Base-by-base conservation (phyloP, 30 jellyfish, hydroid and myxozoan genomes). In the Aurelia aurita region DNA sequence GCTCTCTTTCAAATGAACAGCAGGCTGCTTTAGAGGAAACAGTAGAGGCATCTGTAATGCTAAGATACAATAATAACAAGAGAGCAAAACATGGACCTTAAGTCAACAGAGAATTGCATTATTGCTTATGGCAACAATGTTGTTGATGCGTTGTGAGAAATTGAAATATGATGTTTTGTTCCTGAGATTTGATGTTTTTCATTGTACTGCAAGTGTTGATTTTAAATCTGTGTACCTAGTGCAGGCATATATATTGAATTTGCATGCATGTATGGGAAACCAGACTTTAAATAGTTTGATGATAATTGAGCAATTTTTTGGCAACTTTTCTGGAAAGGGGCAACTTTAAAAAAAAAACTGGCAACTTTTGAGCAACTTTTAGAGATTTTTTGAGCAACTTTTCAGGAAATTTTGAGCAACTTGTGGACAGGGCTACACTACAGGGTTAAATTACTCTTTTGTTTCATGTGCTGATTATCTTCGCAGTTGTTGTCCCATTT, bases 41-140 rank as follows among this genome's bases (percentile, higher is more conserved):
- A 55, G 27, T 55, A 18, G 66, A 55, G 66, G 66, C 66, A 55
- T 55, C 27, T 19, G 66, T 55, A 13, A 55, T 55, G 66, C 66
- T 55, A 13, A 55, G 66, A 3, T 55, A 55, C 66, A 55, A 55
- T 55, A 3, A 55, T 13, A 55, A 55, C 66, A 55, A 55, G 66
- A 55, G 66, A 55, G 66, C 23, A 22, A 55, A 55, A 55, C 66
- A 55, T 55, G 66, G 23, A 55, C 66, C 2, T 0, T 3, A 55
- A 55, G 66, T 2, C 66, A 55, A 19, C 28, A n/a, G n/a, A n/a
- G n/a, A n/a, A n/a, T n/a, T n/a, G n/a, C n/a, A n/a, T n/a, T n/a
- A n/a, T n/a, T n/a, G n/a, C n/a, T n/a, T n/a, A n/a, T n/a, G n/a
- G n/a, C n/a, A n/a, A n/a, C n/a, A n/a, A n/a, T n/a, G 63, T 53